phyloP scores from a whole-genome alignment of 2,888 invertebrate genomes.

The Phaedon cochleariae region DNA sequence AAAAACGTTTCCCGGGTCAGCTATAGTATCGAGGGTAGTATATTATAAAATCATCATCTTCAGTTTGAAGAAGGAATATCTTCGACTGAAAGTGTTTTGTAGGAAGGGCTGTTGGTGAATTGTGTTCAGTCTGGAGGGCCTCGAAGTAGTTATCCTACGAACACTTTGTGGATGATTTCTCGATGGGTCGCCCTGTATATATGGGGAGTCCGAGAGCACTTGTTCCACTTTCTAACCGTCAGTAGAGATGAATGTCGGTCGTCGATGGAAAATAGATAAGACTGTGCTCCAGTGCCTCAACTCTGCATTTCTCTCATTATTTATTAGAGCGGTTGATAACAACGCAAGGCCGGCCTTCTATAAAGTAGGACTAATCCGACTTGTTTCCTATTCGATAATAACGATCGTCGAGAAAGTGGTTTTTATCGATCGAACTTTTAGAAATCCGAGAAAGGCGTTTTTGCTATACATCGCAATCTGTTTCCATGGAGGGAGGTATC shows the following conservation, averaged over 20 bases:
- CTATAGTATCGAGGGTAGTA: too few relatives aligned
- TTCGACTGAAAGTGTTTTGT: too few relatives aligned
- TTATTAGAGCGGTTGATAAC: slow-evolving; percentile 42
- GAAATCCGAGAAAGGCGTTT: slow-evolving; percentile 3
- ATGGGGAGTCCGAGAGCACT: slow-evolving; percentile 40
- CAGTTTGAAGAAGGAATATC: too few relatives aligned
- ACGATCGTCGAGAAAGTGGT: slow-evolving; percentile 30
- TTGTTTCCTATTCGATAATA: slow-evolving; percentile 16
- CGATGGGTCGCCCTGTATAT: slow-evolving; percentile 3
- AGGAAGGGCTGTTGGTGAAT: too few relatives aligned
- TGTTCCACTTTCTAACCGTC: slow-evolving; percentile 54
- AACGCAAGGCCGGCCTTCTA: slow-evolving; percentile 35
- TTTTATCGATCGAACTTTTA: slow-evolving; percentile 25
- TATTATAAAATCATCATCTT: too few relatives aligned
- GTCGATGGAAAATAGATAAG: slow-evolving; percentile 51
- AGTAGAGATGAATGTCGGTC: slow-evolving; percentile 49
- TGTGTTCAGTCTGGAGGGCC: too few relatives aligned
- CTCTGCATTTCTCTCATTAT: slow-evolving; percentile 44
- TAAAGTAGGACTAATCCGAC: slow-evolving; percentile 28
- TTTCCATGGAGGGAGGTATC: neutral
- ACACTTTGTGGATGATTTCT: too few relatives aligned
- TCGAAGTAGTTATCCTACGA: too few relatives aligned
- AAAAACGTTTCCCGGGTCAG: too few relatives aligned
- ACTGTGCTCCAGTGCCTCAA: slow-evolving; percentile 39
- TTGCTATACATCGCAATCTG: neutral